Conservation (phyloP, 2,797 vertebrate species). For the Chelonia mydas region DNA sequence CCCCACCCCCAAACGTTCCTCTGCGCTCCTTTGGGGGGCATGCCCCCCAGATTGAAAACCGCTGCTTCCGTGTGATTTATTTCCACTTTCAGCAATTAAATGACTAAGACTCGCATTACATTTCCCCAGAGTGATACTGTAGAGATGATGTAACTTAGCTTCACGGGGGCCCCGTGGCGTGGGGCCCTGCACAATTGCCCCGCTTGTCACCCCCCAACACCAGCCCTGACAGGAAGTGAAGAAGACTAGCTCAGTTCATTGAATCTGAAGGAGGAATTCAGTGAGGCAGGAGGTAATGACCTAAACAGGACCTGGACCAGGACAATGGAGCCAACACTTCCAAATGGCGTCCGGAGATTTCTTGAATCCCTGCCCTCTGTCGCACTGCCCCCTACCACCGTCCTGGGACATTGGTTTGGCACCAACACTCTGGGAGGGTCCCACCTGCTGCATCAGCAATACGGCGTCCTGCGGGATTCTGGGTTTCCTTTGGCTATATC, state of each 20-base stretch:
- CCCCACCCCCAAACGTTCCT: not conserved
- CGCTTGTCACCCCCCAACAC: not conserved
- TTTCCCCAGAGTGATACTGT: not conserved
- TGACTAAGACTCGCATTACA: not conserved
- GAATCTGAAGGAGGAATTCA: not conserved
- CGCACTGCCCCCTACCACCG: not conserved
- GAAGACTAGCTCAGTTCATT: not conserved
- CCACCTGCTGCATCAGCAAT: not conserved
- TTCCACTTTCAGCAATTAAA: not conserved
- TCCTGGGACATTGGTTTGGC: too few species aligned
- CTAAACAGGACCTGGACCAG: too few species aligned
- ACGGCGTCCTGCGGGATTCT: not conserved
- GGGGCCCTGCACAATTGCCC: not conserved
- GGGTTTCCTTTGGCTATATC: not conserved
- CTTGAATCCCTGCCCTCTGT: not conserved
- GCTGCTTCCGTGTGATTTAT: not conserved
- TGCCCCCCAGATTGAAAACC: not conserved
- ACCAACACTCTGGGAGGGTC: not conserved
- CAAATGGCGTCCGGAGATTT: not conserved
- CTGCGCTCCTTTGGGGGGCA: not conserved
- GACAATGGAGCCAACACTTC: not conserved
- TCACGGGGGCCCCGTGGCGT: accelerated
- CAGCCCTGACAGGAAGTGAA: not conserved
- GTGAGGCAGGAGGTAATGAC: not conserved
- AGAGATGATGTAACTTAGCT: not conserved